phyloP scores from a whole-genome alignment of 2,888 invertebrate genomes.

The Crepidodera aurea region DNA sequence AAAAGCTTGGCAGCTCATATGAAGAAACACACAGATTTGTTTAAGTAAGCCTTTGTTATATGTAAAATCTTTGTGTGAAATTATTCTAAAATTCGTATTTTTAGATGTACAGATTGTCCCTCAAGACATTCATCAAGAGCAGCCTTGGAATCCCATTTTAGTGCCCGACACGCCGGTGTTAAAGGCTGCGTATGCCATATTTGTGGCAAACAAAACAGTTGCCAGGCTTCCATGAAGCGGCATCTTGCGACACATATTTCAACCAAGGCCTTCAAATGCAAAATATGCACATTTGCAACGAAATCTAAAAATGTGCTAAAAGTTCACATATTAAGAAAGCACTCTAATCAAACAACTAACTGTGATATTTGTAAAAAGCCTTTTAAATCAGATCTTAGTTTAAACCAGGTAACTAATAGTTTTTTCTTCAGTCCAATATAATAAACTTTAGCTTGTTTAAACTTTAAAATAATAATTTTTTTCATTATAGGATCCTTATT shows the following conservation, averaged over 20 bases:
- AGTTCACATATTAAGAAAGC: slow-evolving; percentile 43
- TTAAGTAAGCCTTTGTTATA: slow-evolving; percentile 46
- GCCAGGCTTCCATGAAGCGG: slow-evolving; percentile 47
- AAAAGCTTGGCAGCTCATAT: slow-evolving; percentile 48
- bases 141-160: slow-evolving; percentile 43
- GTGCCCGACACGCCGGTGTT: slow-evolving; percentile 42
- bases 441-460: too few relatives aligned
- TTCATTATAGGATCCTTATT: too few relatives aligned
- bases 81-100: too few relatives aligned
- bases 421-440: background rate
- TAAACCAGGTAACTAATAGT: slow-evolving; percentile 32
- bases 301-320: slow-evolving; percentile 44
- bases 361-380: slow-evolving; percentile 47
- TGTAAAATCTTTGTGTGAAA: too few relatives aligned
- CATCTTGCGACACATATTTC: slow-evolving; percentile 46
- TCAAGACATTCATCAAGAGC: slow-evolving; percentile 44
- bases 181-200: slow-evolving; percentile 46
- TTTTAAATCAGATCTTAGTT: slow-evolving; percentile 46
- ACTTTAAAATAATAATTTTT: too few relatives aligned
- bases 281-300: slow-evolving; percentile 42
- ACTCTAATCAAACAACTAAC: slow-evolving; percentile 39
- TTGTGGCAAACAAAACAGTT: slow-evolving; percentile 48
- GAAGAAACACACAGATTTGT: slow-evolving; percentile 47
- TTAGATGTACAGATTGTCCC: slow-evolving; percentile 44
- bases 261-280: slow-evolving; percentile 43